Evolutionary conservation across 2,113 vertebrate genomes (phyloP).

Genomic region (Nycticorax nycticorax): DNA sequence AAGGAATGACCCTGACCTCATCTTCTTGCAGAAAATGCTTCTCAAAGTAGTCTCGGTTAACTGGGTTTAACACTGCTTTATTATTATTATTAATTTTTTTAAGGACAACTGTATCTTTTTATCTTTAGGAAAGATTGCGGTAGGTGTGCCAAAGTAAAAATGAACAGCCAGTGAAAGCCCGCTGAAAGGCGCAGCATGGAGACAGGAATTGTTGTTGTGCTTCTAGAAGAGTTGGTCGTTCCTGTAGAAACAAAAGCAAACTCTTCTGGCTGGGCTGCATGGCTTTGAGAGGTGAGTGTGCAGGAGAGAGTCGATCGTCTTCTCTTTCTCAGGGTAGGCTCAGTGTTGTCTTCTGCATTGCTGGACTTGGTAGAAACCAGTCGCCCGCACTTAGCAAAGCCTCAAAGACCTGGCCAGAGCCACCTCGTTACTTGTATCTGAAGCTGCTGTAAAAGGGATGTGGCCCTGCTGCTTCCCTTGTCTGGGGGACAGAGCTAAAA

Average conservation of each 20-base stretch:
- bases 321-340: background rate
- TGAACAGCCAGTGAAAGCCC: background rate
- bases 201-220: background rate
- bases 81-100: background rate
- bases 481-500: background rate
- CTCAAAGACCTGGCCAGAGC: background rate
- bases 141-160: background rate
- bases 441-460: background rate
- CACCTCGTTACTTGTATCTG: background rate
- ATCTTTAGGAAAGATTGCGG: background rate
- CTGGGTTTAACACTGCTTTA: background rate
- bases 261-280: background rate
- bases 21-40: background rate
- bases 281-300: background rate
- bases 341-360: background rate
- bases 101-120: background rate
- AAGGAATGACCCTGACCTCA: background rate
- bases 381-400: background rate
- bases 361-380: background rate
- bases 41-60: background rate
- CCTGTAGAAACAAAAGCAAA: background rate
- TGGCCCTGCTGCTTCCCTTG: background rate
- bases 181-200: background rate
- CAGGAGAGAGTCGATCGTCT: background rate
- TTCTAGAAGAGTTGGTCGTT: background rate